Base-by-base conservation (phyloP, 2,888 invertebrate genomes). In the Xanthia icteritia region DNA sequence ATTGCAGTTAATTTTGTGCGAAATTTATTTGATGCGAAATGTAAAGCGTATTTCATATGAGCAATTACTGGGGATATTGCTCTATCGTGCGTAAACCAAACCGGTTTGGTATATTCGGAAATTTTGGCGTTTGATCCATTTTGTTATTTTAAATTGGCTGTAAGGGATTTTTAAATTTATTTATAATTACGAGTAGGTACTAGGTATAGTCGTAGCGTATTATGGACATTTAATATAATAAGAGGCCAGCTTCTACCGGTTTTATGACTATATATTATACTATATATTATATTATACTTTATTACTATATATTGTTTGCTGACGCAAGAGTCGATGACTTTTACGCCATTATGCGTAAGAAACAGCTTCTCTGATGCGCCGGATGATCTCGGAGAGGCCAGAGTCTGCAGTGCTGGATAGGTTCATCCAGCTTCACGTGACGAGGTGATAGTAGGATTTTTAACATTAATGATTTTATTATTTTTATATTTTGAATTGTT, bases 31-130 rank as follows among this genome's bases (percentile, higher is more conserved):
- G 36, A 58, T 42, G 51, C 42, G 23, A 77, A 77, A 81, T 76
- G 54, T 81, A 68, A 83, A 79, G 48, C 66, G 68, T 81, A 73
- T 73, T 83, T 79, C 73, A 84, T 86, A 36, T 65, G 75, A 68
- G 60, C 73, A 86, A 84, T 81, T 85, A 84, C 39, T 65, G 56
- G 4, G n/a, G 60, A 64, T 56, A 85, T 72, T 81, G 71, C 66
- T 79, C 68, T 64, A 60, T 76, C 72, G 65, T 63, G 81, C 63
- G 69, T 81, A 42, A 84, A 73, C 48, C 63, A 17, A 76, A 66
- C 23, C 36, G 15, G 58, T 69, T 58, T 63, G 63, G 36, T 60
- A 17, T 67, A 58, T 48, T 76, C 42, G 60, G 27, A 75, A 73
- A 73, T 79, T 39, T 31, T 45, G 61, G 39, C 54, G 20, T 39